A percentile compares a stretch with the other conserved stretches of the same genome.
Evolutionary conservation across 2,113 vertebrate species (phyloP).

Genomic region (Charadrius vociferus): DNA sequence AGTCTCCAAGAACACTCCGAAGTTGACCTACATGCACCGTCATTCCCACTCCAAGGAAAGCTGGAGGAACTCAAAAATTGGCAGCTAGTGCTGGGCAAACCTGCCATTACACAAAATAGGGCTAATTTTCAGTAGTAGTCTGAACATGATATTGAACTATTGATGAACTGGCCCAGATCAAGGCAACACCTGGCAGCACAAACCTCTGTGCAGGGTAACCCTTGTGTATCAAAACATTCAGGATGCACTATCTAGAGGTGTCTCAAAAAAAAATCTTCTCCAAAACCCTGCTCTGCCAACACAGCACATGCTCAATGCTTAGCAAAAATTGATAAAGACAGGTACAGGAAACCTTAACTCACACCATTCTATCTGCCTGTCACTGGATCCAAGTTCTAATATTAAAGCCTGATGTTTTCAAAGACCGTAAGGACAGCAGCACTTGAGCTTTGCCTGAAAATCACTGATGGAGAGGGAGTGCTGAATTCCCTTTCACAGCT

Average conservation of each 20-base stretch:
- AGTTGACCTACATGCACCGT: rapidly evolving
- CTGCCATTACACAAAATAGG: not conserved
- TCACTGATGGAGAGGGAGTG: not conserved
- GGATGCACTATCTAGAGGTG: not conserved
- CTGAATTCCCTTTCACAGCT: not conserved
- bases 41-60: not conserved
- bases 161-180: not conserved
- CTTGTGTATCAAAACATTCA: not conserved
- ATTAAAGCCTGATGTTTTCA: not conserved
- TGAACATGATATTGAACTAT: not conserved
- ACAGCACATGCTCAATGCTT: not conserved
- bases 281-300: not conserved
- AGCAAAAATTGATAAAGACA: not conserved
- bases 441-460: not conserved
- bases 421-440: not conserved
- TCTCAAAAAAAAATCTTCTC: not conserved
- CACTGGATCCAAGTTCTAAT: not conserved
- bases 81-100: not conserved
- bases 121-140: not conserved
- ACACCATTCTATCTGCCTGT: not conserved
- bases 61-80: not conserved
- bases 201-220: not conserved
- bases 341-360: not conserved
- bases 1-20: not conserved
- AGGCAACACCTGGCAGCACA: not conserved